Conservation (phyloP, 2,113 vertebrate genomes). For the Hepsetus odoe region DNA sequence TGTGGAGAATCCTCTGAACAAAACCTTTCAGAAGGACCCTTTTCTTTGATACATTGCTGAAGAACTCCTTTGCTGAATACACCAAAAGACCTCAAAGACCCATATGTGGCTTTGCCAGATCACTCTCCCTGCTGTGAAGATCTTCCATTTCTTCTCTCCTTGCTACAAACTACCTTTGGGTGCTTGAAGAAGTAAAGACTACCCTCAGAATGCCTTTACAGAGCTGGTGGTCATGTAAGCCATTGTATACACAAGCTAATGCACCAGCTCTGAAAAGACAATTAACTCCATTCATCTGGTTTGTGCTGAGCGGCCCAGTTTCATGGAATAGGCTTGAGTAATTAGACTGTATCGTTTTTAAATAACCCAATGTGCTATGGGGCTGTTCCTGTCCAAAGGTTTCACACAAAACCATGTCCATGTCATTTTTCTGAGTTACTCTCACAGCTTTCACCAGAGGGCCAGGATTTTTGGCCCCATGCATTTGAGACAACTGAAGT, state of each 20-base stretch:
- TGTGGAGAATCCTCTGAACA: neutral
- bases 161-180: neutral
- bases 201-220: neutral
- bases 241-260: neutral
- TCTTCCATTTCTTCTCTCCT: neutral
- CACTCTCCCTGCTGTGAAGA: neutral
- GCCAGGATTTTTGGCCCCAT: no score
- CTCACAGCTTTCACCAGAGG: no score
- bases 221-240: neutral
- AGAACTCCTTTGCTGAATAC: neutral
- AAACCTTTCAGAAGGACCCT: neutral
- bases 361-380: conserved; percentile 18
- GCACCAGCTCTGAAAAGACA: conserved; percentile 17
- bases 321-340: conserved; percentile 15
- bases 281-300: conserved; percentile 25
- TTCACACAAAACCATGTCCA: no score
- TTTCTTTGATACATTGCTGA: neutral
- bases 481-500: no score
- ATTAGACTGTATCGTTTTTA: conserved; percentile 35
- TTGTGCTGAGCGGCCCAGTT: neutral
- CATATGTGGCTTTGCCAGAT: neutral
- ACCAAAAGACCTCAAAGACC: neutral
- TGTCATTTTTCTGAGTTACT: neutral
- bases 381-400: neutral
- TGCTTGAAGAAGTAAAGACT: neutral